Conservation (phyloP, 2,113 vertebrate genomes). For the Cryptomyrus ogoouensis region DNA sequence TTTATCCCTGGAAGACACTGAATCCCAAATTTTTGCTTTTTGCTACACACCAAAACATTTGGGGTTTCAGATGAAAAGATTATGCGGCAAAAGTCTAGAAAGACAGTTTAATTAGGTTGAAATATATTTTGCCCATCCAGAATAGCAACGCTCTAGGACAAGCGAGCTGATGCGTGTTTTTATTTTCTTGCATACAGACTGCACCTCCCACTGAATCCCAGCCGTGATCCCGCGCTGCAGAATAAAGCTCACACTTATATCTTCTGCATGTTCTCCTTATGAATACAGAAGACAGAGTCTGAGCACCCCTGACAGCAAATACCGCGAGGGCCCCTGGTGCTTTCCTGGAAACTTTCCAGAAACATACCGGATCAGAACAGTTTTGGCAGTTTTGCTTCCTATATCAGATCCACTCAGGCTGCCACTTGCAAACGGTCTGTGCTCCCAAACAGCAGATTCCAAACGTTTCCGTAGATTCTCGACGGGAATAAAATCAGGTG, state of each 20-base stretch:
- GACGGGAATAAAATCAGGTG: not conserved
- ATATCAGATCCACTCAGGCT: not conserved
- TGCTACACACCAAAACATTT: not conserved
- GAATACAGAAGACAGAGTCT: not conserved
- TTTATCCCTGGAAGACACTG: not conserved
- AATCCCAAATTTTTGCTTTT: not conserved
- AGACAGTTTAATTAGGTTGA: not conserved
- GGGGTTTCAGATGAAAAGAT: not conserved
- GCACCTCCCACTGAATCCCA: not conserved
- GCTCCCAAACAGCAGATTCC: not conserved
- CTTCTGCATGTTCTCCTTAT: not conserved
- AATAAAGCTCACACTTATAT: not conserved
- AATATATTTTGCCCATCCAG: not conserved
- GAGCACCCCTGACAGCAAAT: not conserved
- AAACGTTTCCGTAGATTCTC: not conserved
- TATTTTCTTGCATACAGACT: not conserved
- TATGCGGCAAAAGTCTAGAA: not conserved
- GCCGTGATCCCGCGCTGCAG: not conserved
- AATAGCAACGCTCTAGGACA: not conserved
- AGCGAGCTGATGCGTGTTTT: not conserved
- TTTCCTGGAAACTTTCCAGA: not conserved
- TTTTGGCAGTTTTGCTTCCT: not conserved
- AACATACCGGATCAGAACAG: not conserved
- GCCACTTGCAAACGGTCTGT: not conserved
- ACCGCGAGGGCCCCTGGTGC: not conserved